These are phyloP conservation scores for Drosophila navojoa DNA, from an alignment of 1,140 invertebrate genomes.

Conservation along the genomic window DNA sequence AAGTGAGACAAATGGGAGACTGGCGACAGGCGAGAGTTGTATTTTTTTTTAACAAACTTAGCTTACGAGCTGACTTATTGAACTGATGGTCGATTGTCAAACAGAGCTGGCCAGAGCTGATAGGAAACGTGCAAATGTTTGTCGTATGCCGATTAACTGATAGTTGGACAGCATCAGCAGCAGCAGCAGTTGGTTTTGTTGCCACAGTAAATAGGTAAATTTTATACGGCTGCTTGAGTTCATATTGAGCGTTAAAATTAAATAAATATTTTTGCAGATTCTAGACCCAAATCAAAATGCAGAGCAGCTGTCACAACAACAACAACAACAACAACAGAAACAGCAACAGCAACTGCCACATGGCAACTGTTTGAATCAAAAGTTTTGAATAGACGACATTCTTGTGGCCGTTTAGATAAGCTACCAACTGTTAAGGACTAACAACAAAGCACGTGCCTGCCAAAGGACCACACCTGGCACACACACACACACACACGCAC, in stretches of 20 bases:
- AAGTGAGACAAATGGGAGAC: conserved; percentile 63
- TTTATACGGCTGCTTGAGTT: not conserved
- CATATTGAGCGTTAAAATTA: conserved; percentile 55
- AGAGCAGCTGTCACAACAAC: conserved; percentile 59
- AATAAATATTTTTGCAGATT: conserved; percentile 66
- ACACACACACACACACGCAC: not conserved
- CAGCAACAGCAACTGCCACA: conserved; percentile 11
- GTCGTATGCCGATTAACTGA: conserved; percentile 57
- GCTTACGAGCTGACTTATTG: conserved; percentile 8
- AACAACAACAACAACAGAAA: conserved; percentile 15
- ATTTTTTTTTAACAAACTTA: conserved; percentile 17
- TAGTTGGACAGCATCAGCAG: conserved; percentile 54
- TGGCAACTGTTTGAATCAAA: conserved; percentile 46
- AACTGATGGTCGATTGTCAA: not conserved
- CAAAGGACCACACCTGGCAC: not conserved
- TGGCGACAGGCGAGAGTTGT: conserved; percentile 45
- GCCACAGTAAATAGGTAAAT: conserved; percentile 39
- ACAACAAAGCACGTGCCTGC: conserved; percentile 37
- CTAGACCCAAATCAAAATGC: conserved; percentile 70
- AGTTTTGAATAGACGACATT: conserved; percentile 36
- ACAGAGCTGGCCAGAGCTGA: too few relatives aligned
- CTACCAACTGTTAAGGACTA: conserved; percentile 11
- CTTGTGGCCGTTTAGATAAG: conserved; percentile 45
- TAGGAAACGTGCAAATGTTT: conserved; percentile 57
- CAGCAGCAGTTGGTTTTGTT: conserved; percentile 67